Evolutionary conservation across 2,888 invertebrate species (phyloP), one percentile per base, ranked within the genome.

Genomic region (Quadroppia sp.): DNA sequence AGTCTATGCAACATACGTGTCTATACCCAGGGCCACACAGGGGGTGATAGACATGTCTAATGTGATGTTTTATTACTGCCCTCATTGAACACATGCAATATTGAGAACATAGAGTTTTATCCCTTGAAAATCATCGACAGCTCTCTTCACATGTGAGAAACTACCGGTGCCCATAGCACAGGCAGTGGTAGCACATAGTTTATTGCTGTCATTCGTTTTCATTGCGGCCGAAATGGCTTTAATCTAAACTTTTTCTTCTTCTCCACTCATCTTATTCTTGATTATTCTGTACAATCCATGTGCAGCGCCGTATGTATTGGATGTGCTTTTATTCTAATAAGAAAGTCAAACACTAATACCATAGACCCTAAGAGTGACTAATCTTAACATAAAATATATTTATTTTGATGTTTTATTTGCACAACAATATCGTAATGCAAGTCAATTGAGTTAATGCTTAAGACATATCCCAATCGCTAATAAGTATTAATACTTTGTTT

Each of bases 401-500:
- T 53, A 53, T 53, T 53, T 30, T 32, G 15, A 17, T 2, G 32
- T 61, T 67, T 17, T 67, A 42, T 67, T 67, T 67, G 20, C n/a
- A 23, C 40, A 67, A 9, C 15, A 67, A 23, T 42, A 40, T 17
- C 42, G 9, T 67, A 67, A 67, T 67, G 20, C 32, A 20, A 67
- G 36, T 23, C 40, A 67, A 42, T 67, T 67, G 67, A 67, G 42
- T 67, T 67, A 67, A 67, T 67, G 42, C 67, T 25, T n/a, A 11
- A 32, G 6, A 67, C 42, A 40, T 40, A 1, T 36, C n/a, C 36
- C 9, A n/a, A 25, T 23, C 25, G 3, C 9, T 67, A 67, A 67
- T 67, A 36, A 67, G 67, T 67, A 67, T 67, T 67, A 67, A 42
- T 61, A 32, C 61, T n/a, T 61, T 56, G 9, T 59, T 59, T 30